Evolutionary conservation across 2,888 invertebrate genomes (phyloP), one percentile per base, ranked within the genome.

Genomic region (Scaptomyza tumidula): DNA sequence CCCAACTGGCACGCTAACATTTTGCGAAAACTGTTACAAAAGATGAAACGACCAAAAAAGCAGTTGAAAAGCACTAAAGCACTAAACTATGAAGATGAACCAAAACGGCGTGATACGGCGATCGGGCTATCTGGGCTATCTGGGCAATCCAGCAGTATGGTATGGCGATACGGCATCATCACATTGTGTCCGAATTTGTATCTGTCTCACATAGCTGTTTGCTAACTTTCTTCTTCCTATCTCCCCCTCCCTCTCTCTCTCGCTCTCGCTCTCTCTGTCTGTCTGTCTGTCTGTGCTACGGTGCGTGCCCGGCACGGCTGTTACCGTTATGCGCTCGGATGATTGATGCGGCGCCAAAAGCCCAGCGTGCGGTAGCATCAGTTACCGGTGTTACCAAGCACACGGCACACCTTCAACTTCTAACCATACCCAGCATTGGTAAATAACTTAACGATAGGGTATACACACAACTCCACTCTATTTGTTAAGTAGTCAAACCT

Each of bases 11-110:
- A 16, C 57, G 65, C 71, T 65, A 71, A 70, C 72, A 75, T 87
- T 82, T 82, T 75, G 76, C 41, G 49, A 85, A 82, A 82, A 87
- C 82, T 74, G 78, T 72, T 72, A 58, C 74, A 72, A 58, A 71
- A 71, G 66, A 71, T 71, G 60, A 71, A 71, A 52, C 59, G 66
- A 46, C 41, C 64, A 53, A 55, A 58, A 70, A 56, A 64, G 10
- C 54, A 45, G 49, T 56, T 56, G 56, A 33, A 16, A 67, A 60
- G 11, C 58, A 68, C 63, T 67, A 61, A 76, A 78, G 75, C 79
- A 78, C 76, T 75, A 75, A 77, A 77, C 79, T 79, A 78, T 75
- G 74, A 70, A 75, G 71, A 71, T 71, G 75, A 70, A 74, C 66
- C 66, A 59, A 44, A 50, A 52, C 46, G 16, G 24, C 31, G 37